Evolutionary conservation across 2,113 vertebrate species (phyloP), one percentile per base, ranked within the genome.

Genomic region (Rhinichthys klamathensis): DNA sequence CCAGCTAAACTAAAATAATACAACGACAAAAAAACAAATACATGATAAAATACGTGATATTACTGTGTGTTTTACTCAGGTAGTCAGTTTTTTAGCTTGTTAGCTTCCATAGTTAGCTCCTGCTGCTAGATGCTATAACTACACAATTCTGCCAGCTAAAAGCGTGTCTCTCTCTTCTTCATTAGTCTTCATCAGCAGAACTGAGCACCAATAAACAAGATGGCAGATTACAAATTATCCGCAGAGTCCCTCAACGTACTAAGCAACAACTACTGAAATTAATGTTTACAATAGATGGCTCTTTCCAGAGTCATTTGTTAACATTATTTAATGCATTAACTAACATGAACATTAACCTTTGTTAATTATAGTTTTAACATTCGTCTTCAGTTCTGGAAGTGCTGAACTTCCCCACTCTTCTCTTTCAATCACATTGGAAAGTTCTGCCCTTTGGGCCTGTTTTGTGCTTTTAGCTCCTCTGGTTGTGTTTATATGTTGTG

Each of bases 381-480:
- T 60, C 6, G 2, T 30, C 51, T 84, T 32, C 8, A 54, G 7
- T n/a, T 13, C 15, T 49, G 27, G 5, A 82, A 74, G 38, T 56
- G 44, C 61, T 51, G 23, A 51, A 82, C 63, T 69, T 81, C 65
- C 74, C 65, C 27, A 4, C 12, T 54, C 16, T 73, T 27, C 21
- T 49, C 21, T 54, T 58, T 60, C 41, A 58, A 35, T 44, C 27
- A 49, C 49, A 49, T 23, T 73, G 63, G 79, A 79, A 83, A 85
- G 80, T 65, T 35, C 16, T 87, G 82, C 78, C 69, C 83, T 85
- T 67, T 56, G 44, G 63, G 75, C 13, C 51, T 18, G 6, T 76
- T 83, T 51, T 84, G 67, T 35, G 35, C 30, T 41, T 80, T 1
- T 79, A 61, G 12, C 69, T 63, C 38, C 27, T 69, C 32, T 61